Evolutionary conservation across 2,888 invertebrate species (phyloP), one percentile per base, ranked within the genome.

Genomic region (Bembecia ichneumoniformis): DNA sequence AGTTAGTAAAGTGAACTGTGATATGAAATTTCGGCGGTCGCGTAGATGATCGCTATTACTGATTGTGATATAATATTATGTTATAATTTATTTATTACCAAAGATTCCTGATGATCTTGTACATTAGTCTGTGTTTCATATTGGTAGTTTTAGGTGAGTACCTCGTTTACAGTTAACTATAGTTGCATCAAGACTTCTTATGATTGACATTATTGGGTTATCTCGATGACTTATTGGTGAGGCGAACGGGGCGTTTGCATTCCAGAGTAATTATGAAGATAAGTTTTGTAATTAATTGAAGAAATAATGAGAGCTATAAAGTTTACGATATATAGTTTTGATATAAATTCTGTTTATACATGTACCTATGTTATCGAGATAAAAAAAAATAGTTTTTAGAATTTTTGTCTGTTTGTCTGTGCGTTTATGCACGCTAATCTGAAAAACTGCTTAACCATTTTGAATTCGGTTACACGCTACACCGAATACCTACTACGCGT

Each of bases 41-140:
- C 69, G 76, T 83, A 83, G 81, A 87, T 87, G 86, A 86, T 84
- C 82, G 84, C 71, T 81, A 71, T 68, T 66, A 64, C 65, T 68
- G 66, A 64, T 75, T 82, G 87, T 87, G 87, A 87, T 86, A 84
- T n/a, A n/a, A n/a, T 68, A 70, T 28, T 28, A 28, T 55, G 60
- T 58, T 72, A 78, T 86, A 84, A 82, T 82, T 84, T 81, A 82
- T 81, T 86, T 84, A 82, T 84, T 83, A 80, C 87, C 86, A 87
- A 87, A 86, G 86, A 87, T 77, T 87, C 87, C 86, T 84, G 74
- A 87, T 87, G 87, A 86, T 87, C 87, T 87, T 87, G 75, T 87
- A 86, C 77, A 87, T 87, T 82, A 84, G 80, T 79, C 79, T 87
- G 82, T 87, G 87, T 83, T 87, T 87, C 78, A 87, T 87, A 86